Conservation (phyloP, 2,113 vertebrate genomes). For the Sprattus sprattus region DNA sequence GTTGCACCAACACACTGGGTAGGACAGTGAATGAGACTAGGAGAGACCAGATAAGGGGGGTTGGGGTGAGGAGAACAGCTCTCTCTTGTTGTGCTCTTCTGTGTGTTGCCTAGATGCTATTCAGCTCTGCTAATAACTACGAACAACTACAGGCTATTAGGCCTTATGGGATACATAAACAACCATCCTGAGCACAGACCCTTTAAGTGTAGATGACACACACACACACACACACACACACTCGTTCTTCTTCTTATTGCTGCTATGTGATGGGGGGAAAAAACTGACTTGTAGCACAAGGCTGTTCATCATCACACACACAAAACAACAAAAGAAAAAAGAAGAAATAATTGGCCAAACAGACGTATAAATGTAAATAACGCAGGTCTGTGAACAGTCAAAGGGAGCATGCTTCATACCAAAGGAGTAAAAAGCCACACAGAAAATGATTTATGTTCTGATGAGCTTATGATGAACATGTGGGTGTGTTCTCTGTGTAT, state of each 20-base stretch:
- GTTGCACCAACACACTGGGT: conserved; percentile 16
- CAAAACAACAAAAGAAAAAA: too few relatives aligned
- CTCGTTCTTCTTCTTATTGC: not conserved
- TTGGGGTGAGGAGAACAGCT: not conserved
- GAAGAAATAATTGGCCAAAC: too few relatives aligned
- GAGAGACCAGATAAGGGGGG: not conserved
- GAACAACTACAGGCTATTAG: conserved; percentile 12
- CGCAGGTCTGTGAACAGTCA: too few relatives aligned
- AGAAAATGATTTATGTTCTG: too few relatives aligned
- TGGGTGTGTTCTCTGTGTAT: too few relatives aligned
- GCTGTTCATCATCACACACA: too few relatives aligned
- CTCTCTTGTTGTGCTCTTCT: conserved; percentile 9
- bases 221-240: not conserved
- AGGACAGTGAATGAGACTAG: not conserved
- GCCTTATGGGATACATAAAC: conserved; percentile 26
- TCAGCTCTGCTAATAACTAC: not conserved
- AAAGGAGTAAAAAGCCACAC: too few relatives aligned
- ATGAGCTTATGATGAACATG: too few relatives aligned
- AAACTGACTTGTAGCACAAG: too few relatives aligned
- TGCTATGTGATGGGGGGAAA: too few relatives aligned
- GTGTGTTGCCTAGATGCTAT: not conserved
- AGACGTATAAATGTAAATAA: too few relatives aligned
- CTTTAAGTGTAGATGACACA: not conserved
- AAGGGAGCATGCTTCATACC: too few relatives aligned
- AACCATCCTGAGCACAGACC: not conserved